Evolutionary conservation across 64 coral and sea anemone species (phyloP), one percentile per base, ranked within the genome.

Genomic region (Stichodactyla helianthus): DNA sequence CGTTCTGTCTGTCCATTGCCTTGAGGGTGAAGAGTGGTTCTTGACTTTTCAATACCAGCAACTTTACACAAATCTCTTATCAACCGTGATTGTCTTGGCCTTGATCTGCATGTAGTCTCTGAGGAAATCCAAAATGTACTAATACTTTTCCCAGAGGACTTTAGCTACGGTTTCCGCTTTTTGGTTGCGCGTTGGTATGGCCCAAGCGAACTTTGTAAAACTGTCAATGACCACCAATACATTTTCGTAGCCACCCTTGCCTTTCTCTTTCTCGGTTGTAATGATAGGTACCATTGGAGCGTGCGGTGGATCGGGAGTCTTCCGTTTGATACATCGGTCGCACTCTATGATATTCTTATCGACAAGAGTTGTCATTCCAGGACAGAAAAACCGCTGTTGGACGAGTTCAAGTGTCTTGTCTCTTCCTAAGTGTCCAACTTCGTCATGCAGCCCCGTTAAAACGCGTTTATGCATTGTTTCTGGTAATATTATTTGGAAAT

Each of bases 1-100:
- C 84, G 54, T 50, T 92, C 90, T 10, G 90, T 87, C 79, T 87
- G 58, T 18, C 74, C 57, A 55, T 92, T 92, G 53, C 89, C 84
- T 68, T 82, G 71, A 64, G 89, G 77, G 53, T 82, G 83, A 7
- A 84, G 85, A n/a, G 77, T 92, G 44, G 85, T 92, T 51, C 85
- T 55, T 7, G 90, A 86, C 35, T 92, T 92, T 25, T 20, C 10
- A 25, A 92, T 87, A 17, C 85, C 60, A 79, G 62, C 22, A 19
- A 92, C 50, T 17, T 82, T 80, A 60, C 89, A 91, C 54, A 86
- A 81, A 51, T 86, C 84, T 44, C 59, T 82, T 64, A 92, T 87
- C 79, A 88, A 51, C 83, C 27, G 54, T 11, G 61, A 87, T 62
- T 92, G 57, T 92, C 79, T 62, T 60, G 77, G n/a, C 90, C 90